Evolutionary conservation across 2,888 invertebrate genomes (phyloP).

Genomic region (Cephus sareptanus): DNA sequence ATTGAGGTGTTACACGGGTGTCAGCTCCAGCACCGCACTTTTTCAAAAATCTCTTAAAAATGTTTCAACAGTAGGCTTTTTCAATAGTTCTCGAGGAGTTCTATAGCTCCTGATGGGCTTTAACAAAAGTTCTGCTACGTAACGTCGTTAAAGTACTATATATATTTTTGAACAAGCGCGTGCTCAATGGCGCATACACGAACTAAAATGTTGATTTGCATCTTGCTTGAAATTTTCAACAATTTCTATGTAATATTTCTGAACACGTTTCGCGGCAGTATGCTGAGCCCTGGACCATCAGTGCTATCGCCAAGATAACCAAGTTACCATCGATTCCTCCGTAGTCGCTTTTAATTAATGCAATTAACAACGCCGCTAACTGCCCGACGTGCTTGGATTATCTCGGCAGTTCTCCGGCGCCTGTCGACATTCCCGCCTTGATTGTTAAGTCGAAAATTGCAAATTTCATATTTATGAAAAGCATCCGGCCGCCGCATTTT

Average conservation of each 20-base stretch:
- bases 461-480: slow-evolving; percentile 30
- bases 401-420: slow-evolving; percentile 21
- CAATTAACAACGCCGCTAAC: slow-evolving; percentile 44
- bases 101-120: no score
- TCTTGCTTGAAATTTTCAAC: not conserved
- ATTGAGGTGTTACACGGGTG: no score
- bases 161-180: no score
- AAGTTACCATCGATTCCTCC: slow-evolving; percentile 40
- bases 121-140: no score
- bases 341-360: slow-evolving; percentile 46
- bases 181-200: no score
- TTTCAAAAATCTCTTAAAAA: no score
- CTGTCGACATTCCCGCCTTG: slow-evolving; percentile 5
- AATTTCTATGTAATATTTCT: not conserved
- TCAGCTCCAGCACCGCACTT: no score
- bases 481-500: slow-evolving; percentile 7
- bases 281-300: slow-evolving; percentile 10
- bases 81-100: no score
- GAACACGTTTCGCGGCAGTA: slow-evolving; percentile 3
- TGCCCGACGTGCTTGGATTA: slow-evolving; percentile 37
- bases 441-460: slow-evolving; percentile 32
- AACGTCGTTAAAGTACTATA: no score
- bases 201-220: no score
- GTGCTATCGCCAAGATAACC: slow-evolving; percentile 26
- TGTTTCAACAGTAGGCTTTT: no score